These are phyloP conservation scores for Drosophila tsacasi DNA, from an alignment of 1,140 invertebrate species.

Conservation along the genomic window DNA sequence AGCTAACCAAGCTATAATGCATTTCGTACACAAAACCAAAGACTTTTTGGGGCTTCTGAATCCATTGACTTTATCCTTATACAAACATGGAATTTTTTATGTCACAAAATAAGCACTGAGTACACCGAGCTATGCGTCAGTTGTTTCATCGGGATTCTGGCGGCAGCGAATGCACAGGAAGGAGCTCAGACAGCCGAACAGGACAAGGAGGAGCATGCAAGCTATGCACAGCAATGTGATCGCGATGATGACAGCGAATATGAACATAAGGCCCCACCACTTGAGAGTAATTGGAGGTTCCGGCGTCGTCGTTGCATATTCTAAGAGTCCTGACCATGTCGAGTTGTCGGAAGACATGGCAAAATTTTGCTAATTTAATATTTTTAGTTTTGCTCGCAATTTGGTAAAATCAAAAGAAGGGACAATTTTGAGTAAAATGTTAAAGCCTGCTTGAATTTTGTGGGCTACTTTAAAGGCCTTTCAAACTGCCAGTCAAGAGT, in stretches of 20 bases:
- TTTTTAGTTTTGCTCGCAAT: not conserved
- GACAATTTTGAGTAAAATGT: not conserved
- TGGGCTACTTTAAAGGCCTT: not conserved
- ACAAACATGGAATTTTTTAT: not conserved
- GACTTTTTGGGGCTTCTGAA: no score
- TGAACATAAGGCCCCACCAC: conserved; percentile 12
- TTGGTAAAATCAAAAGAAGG: not conserved
- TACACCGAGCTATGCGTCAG: not conserved
- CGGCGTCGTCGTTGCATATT: not conserved
- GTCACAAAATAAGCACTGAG: not conserved
- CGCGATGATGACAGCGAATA: not conserved
- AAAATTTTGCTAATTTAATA: not conserved
- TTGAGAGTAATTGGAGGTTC: not conserved
- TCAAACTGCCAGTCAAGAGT: conserved; percentile 13
- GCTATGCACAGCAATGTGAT: not conserved
- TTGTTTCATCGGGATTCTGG: no score
- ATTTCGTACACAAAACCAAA: not conserved
- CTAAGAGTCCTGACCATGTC: accelerated
- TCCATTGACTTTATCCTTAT: not conserved
- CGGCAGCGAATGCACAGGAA: conserved; percentile 19
- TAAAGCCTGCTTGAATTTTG: not conserved
- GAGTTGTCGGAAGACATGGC: not conserved
- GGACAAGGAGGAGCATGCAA: conserved; percentile 15
- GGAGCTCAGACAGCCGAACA: conserved; percentile 19
- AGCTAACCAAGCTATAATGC: no score